Conservation (phyloP, 2,888 invertebrate genomes). For the Parapristionchus giblindavisi region DNA sequence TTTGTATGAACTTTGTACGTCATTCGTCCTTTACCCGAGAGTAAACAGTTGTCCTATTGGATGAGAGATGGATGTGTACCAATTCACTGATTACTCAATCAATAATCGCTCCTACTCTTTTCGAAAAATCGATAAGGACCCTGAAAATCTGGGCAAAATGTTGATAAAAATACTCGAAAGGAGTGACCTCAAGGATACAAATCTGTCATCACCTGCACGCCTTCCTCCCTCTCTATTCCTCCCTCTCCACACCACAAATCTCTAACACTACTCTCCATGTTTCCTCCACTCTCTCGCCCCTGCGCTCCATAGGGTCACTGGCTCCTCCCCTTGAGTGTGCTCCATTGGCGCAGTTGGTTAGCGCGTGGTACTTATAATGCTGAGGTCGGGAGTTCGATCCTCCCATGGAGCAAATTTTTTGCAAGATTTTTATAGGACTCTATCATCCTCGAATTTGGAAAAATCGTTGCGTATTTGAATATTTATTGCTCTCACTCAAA, state of each 20-base stretch:
- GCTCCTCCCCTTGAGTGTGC: conserved; percentile 5
- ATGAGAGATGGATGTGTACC: too few species aligned
- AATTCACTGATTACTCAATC: too few species aligned
- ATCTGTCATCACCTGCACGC: background rate
- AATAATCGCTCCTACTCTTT: too few species aligned
- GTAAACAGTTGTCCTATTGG: too few species aligned
- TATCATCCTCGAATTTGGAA: too few species aligned
- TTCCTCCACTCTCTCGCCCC: conserved; percentile 2
- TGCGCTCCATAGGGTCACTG: conserved; percentile 16
- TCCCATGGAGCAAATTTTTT: conserved; percentile 38
- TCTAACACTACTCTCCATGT: background rate
- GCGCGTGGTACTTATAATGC: conserved; percentile 39
- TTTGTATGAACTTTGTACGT: too few species aligned
- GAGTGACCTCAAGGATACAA: background rate
- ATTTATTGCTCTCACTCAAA: background rate
- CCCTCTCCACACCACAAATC: background rate
- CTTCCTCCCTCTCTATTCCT: background rate
- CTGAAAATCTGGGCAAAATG: background rate
- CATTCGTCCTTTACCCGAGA: too few species aligned
- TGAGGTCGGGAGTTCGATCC: conserved; percentile 39
- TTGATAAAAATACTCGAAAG: background rate
- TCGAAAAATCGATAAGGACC: background rate
- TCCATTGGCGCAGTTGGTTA: conserved; percentile 39
- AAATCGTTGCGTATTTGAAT: too few species aligned
- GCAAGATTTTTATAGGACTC: conserved; percentile 18